Percentiles rank a stretch among this genome's conserved stretches.
phyloP scores from a whole-genome alignment of 2,888 invertebrate genomes.

The Lasius platythorax region DNA sequence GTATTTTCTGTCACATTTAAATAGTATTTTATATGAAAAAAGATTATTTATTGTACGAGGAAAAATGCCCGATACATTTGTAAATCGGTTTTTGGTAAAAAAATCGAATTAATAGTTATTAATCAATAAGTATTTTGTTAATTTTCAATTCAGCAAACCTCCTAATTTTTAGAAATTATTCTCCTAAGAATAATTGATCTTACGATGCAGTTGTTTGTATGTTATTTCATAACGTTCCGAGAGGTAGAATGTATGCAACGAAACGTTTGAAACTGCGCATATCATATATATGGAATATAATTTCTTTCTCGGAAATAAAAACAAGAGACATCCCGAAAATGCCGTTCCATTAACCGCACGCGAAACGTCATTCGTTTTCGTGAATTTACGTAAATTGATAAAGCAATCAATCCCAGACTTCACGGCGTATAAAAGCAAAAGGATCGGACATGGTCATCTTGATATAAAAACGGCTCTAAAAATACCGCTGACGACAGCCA shows the following conservation, averaged over 20 bases:
- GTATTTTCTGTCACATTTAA: not conserved
- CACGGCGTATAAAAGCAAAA: constrained; percentile 9
- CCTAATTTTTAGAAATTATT: not conserved
- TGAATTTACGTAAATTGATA: constrained; percentile 43
- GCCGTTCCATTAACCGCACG: not conserved
- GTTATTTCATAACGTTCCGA: constrained; percentile 5
- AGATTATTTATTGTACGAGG: not conserved
- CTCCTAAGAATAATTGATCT: not conserved
- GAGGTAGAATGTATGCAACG: not conserved
- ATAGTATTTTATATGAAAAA: not conserved
- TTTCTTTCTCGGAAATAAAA: not conserved
- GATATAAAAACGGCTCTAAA: constrained; percentile 54
- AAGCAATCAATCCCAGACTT: constrained; percentile 22
- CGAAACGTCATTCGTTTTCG: constrained; percentile 3
- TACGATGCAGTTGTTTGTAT: not conserved
- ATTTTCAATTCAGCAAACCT: not conserved
- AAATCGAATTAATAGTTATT: not conserved
- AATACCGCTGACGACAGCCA: constrained; percentile 56
- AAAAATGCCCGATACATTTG: not conserved
- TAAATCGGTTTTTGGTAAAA: not conserved
- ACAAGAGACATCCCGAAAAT: not conserved
- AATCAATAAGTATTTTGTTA: not conserved
- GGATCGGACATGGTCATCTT: not conserved
- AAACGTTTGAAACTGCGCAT: not conserved
- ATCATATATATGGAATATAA: not conserved